These are phyloP conservation scores for Parauchenoglanis punctatus DNA, from an alignment of 2,797 vertebrate species.

Conservation along the genomic window DNA sequence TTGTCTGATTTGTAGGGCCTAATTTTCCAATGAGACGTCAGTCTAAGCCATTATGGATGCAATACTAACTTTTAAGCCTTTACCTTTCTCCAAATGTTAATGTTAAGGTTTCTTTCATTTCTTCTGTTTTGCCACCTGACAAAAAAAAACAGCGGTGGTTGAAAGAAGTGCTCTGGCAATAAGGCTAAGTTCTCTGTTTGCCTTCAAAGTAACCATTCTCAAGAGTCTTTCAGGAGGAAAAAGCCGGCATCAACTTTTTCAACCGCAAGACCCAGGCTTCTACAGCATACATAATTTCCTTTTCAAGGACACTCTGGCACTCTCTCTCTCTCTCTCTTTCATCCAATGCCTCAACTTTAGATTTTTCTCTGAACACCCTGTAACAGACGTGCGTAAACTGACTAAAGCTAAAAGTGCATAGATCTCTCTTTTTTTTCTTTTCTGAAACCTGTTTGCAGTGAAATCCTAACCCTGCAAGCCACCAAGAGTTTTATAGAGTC, in stretches of 20 bases:
- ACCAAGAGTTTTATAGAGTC: conserved; percentile 49
- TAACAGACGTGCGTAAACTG: conserved; percentile 31
- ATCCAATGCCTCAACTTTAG: conserved; percentile 34
- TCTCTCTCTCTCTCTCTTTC: conserved; percentile 27
- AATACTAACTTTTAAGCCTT: neutral
- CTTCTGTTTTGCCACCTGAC: conserved; percentile 2
- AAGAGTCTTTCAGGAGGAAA: conserved; percentile 28
- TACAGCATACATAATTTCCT: conserved; percentile 30
- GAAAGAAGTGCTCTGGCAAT: neutral
- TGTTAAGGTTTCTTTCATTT: neutral
- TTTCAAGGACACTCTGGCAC: conserved; percentile 37
- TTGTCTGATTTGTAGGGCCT: neutral
- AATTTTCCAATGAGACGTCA: neutral
- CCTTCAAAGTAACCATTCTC: conserved; percentile 23
- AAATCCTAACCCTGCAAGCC: conserved; percentile 44
- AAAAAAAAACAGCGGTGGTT: neutral
- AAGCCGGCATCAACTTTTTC: conserved; percentile 32
- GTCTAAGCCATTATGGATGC: neutral
- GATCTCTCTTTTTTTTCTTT: conserved; percentile 23
- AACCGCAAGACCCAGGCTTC: conserved; percentile 26
- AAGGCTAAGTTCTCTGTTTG: conserved; percentile 20
- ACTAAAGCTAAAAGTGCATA: conserved; percentile 17
- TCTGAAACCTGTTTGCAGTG: conserved; percentile 51
- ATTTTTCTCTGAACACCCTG: conserved; percentile 30
- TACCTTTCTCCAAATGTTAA: neutral